These are phyloP conservation scores for Arvicanthis niloticus DNA, from an alignment of 2,113 vertebrate species.

Conservation along the genomic window DNA sequence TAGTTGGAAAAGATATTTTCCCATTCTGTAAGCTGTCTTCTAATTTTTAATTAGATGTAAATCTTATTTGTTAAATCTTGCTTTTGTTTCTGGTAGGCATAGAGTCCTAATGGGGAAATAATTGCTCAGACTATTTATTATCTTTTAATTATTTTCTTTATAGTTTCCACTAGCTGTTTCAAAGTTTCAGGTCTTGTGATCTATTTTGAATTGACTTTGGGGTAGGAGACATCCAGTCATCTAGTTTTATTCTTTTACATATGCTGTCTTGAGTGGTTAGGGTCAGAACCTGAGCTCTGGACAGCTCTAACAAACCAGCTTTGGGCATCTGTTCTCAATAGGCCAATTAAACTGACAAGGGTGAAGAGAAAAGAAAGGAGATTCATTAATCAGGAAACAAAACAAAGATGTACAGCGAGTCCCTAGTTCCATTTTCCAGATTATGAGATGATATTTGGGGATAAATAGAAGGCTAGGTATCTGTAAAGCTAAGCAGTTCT, in stretches of 20 bases:
- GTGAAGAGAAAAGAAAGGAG: background rate
- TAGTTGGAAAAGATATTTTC: background rate
- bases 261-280: background rate
- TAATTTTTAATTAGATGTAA: background rate
- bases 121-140: background rate
- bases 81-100: background rate
- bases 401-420: background rate
- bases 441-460: background rate
- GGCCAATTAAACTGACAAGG: background rate
- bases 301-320: background rate
- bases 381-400: background rate
- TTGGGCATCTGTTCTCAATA: background rate
- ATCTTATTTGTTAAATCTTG: background rate
- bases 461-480: background rate
- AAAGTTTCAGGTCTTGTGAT: background rate
- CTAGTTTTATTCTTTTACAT: background rate
- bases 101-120: background rate
- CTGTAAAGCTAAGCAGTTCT: background rate
- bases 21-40: background rate
- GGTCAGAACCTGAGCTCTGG: background rate
- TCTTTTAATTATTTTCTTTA: background rate
- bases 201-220: background rate
- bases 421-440: background rate
- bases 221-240: background rate
- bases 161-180: background rate